Conservation (phyloP, 1,140 invertebrate species). For the Drosophila fuyamai region DNA sequence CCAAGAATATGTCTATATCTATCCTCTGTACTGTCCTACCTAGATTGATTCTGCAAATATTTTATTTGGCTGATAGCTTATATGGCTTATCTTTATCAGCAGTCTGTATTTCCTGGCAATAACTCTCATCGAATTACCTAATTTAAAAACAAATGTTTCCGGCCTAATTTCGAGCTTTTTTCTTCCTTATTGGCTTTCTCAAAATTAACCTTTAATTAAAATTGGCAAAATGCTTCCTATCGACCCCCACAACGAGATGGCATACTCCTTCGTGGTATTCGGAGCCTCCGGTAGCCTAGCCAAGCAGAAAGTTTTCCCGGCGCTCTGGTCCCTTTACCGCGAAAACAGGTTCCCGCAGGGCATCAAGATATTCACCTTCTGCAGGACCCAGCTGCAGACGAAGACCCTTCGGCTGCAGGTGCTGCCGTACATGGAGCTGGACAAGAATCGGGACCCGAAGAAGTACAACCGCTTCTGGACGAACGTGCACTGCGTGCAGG, state of each 20-base stretch:
- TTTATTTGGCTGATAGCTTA: too few relatives aligned
- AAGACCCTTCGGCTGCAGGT: conserved; percentile 36
- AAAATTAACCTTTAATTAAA: conserved; percentile 24
- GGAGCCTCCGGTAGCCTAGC: conserved; percentile 57
- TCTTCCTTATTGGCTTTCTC: background rate
- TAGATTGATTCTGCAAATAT: too few relatives aligned
- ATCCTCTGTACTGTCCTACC: too few relatives aligned
- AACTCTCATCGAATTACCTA: background rate
- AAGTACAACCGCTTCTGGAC: conserved; percentile 71
- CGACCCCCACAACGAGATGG: conserved; percentile 47
- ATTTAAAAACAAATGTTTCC: background rate
- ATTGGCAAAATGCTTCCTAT: conserved; percentile 40
- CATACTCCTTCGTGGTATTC: conserved; percentile 60
- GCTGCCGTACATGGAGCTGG: conserved; percentile 54
- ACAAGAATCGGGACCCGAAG: conserved; percentile 36
- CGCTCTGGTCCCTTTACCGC: conserved; percentile 60
- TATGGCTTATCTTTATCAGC: background rate
- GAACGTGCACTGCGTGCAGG: conserved; percentile 48
- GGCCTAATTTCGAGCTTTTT: background rate
- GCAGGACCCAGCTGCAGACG: conserved; percentile 41
- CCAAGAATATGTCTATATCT: too few relatives aligned
- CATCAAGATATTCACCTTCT: conserved; percentile 54
- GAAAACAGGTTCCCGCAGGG: conserved; percentile 57
- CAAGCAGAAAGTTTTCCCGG: conserved; percentile 49
- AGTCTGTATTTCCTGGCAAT: background rate